These are phyloP conservation scores for Himalopsyche kuldschensis DNA, from an alignment of 2,888 invertebrate genomes.

Conservation along the genomic window DNA sequence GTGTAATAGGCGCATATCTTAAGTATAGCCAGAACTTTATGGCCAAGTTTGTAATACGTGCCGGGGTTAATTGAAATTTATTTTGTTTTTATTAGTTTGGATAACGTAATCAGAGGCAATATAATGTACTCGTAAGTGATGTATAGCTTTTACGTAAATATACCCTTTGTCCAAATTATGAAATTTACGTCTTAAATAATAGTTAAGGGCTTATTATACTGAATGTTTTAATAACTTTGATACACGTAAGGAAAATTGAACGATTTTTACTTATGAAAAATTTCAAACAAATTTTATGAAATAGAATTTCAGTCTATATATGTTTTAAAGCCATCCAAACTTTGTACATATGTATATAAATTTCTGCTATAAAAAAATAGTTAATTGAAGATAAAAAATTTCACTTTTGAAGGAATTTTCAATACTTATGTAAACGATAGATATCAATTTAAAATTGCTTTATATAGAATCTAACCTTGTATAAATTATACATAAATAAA, in stretches of 20 bases:
- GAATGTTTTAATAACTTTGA: background rate
- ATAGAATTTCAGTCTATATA: no score
- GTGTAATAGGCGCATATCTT: constrained; percentile 31
- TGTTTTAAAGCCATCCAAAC: no score
- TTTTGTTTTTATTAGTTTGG: constrained; percentile 38
- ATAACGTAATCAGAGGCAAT: constrained; percentile 11
- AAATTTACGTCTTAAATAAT: background rate
- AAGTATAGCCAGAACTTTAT: constrained; percentile 25
- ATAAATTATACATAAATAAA: no score
- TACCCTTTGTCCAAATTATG: background rate
- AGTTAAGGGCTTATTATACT: background rate
- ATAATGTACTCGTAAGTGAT: background rate
- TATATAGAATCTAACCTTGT: no score
- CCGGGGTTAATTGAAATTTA: constrained; percentile 39
- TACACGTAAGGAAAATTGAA: background rate
- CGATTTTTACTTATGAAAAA: background rate
- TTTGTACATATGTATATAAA: no score
- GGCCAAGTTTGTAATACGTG: constrained; percentile 32
- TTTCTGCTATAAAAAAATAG: no score
- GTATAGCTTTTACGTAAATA: background rate
- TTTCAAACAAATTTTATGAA: background rate
- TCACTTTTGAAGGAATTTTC: no score
- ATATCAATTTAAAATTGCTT: no score
- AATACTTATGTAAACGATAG: no score
- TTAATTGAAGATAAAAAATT: no score